Conservation (phyloP, 2,888 invertebrate species). For the Chaetogeoica ovagalla region DNA sequence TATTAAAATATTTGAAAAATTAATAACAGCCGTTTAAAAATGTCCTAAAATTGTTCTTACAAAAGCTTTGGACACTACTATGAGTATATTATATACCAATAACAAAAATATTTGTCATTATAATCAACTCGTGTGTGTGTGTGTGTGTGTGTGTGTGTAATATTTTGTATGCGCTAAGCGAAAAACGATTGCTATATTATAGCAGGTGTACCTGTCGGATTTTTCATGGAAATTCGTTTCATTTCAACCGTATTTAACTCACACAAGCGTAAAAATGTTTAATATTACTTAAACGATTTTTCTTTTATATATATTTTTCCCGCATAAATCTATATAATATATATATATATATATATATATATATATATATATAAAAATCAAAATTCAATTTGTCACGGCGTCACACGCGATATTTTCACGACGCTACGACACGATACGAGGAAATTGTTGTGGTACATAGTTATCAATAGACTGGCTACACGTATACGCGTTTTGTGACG, state of each 20-base stretch:
- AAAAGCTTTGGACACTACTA: too few species aligned
- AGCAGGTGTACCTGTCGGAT: slow-evolving; percentile 11
- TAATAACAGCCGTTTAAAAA: not conserved
- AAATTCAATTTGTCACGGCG: slow-evolving; percentile 41
- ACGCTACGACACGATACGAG: not conserved
- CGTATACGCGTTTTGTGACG: slow-evolving; percentile 6
- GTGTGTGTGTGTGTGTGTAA: not conserved
- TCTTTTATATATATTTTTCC: not conserved
- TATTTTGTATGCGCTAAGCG: not conserved
- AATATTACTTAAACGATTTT: slow-evolving; percentile 37
- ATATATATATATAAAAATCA: not conserved
- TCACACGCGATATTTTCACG: slow-evolving; percentile 34
- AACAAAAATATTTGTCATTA: not conserved
- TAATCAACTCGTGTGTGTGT: slow-evolving; percentile 3
- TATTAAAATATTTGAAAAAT: not conserved
- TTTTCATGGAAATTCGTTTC: slow-evolving; percentile 52
- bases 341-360: too few species aligned
- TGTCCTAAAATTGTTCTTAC: too few species aligned
- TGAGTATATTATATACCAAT: too few species aligned
- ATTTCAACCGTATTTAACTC: slow-evolving; percentile 13
- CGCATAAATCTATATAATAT: not conserved
- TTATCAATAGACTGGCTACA: not conserved
- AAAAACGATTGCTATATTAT: not conserved
- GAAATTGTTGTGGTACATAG: too few species aligned
- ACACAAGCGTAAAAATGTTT: slow-evolving; percentile 50